Evolutionary conservation across 2,113 vertebrate genomes (phyloP).

Genomic region (Lophotis ruficrista): DNA sequence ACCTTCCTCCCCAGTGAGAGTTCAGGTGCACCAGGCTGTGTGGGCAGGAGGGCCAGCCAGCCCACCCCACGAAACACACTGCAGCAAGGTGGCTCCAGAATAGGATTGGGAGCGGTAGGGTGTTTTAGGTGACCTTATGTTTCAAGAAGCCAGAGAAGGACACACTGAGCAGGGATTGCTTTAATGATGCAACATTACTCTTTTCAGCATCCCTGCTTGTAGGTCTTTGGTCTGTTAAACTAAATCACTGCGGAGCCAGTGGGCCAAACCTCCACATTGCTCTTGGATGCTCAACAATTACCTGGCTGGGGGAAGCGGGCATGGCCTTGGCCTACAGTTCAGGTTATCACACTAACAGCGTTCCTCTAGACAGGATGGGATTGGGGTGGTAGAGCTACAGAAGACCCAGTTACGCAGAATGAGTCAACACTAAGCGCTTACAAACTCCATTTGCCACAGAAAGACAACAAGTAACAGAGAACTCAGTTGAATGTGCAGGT

Average conservation of each 20-base stretch:
- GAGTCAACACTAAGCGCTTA: background rate
- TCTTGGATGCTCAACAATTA: background rate
- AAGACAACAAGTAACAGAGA: background rate
- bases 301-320: background rate
- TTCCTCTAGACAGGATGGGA: background rate
- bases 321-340: background rate
- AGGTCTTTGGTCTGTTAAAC: background rate
- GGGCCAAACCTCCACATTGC: background rate
- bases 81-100: background rate
- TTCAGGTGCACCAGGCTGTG: background rate
- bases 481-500: background rate
- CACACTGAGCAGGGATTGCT: background rate
- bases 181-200: background rate
- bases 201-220: background rate
- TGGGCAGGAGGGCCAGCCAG: background rate
- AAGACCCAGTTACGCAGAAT: background rate
- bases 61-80: accelerated
- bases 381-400: background rate
- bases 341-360: background rate
- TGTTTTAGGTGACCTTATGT: background rate
- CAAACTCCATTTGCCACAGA: background rate
- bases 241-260: background rate
- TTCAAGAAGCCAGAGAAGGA: background rate
- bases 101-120: accelerated
- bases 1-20: background rate